Conservation (phyloP, 2,888 invertebrate genomes). For the Perizoma flavofasciatum region DNA sequence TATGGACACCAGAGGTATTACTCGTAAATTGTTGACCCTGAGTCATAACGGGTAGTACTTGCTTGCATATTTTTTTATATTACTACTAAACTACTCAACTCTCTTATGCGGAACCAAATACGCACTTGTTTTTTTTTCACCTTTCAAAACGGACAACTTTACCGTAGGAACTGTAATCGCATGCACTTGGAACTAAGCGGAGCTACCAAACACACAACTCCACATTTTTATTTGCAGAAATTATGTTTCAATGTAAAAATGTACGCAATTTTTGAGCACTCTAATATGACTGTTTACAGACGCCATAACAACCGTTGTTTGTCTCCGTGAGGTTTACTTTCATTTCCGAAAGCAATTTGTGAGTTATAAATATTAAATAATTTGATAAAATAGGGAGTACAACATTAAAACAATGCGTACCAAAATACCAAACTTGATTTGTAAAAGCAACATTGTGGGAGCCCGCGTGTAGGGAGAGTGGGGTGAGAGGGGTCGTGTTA, state of each 20-base stretch:
- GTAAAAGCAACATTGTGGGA: constrained; percentile 37
- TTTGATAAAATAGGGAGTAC: constrained; percentile 18
- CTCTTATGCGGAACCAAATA: no score
- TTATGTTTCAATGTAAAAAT: constrained; percentile 8
- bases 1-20: no score
- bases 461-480: constrained; percentile 30
- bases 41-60: no score
- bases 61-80: no score
- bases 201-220: constrained; percentile 47
- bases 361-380: constrained; percentile 10
- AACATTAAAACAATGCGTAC: constrained; percentile 31
- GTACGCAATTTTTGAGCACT: neutral
- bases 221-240: constrained; percentile 38
- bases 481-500: constrained; percentile 54
- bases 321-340: constrained; percentile 1
- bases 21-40: no score
- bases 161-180: constrained; percentile 49
- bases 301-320: no score
- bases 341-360: constrained; percentile 13
- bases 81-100: no score
- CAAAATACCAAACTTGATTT: constrained; percentile 43
- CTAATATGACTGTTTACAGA: neutral
- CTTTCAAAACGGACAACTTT: constrained; percentile 58
- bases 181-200: constrained; percentile 57
- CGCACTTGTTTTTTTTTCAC: constrained; percentile 47